Conservation (phyloP, 2,888 invertebrate species). For the Cenopis cana region DNA sequence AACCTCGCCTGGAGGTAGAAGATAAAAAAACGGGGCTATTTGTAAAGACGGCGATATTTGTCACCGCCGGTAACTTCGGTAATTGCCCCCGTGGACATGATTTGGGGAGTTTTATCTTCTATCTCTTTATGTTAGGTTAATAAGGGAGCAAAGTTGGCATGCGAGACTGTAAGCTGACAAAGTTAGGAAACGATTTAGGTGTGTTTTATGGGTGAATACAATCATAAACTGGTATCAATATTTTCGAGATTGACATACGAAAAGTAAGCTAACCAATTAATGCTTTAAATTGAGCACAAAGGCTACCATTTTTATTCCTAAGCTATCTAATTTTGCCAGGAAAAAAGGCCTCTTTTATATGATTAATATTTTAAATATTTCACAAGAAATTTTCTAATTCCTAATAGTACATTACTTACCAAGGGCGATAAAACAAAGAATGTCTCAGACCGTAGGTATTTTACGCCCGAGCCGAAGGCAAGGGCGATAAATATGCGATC, state of each 20-base stretch:
- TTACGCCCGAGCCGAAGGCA: too few species aligned
- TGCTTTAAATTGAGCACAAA: too few species aligned
- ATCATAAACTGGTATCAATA: conserved; percentile 4
- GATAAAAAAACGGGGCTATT: conserved; percentile 81
- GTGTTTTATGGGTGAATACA: not conserved
- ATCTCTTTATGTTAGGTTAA: conserved; percentile 44
- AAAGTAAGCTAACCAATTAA: not conserved
- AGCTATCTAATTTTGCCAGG: too few species aligned
- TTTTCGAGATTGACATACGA: not conserved
- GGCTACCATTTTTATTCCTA: too few species aligned
- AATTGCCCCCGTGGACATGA: conserved; percentile 75
- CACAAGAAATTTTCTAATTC: too few species aligned
- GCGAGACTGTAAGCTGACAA: conserved; percentile 5
- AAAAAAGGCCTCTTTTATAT: too few species aligned
- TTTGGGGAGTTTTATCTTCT: conserved; percentile 50
- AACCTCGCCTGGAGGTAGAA: conserved; percentile 71
- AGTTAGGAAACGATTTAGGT: not conserved
- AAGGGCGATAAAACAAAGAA: too few species aligned
- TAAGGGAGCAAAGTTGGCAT: conserved; percentile 29
- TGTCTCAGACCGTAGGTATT: too few species aligned
- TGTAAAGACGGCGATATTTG: conserved; percentile 80
- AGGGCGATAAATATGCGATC: too few species aligned
- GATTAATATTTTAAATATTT: conserved; percentile 68
- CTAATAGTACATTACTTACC: too few species aligned
- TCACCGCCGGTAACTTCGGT: conserved; percentile 76